A percentile compares a stretch with the other conserved stretches of the same genome.
phyloP scores from a whole-genome alignment of 2,113 vertebrate genomes.

The Oryzias javanicus region DNA sequence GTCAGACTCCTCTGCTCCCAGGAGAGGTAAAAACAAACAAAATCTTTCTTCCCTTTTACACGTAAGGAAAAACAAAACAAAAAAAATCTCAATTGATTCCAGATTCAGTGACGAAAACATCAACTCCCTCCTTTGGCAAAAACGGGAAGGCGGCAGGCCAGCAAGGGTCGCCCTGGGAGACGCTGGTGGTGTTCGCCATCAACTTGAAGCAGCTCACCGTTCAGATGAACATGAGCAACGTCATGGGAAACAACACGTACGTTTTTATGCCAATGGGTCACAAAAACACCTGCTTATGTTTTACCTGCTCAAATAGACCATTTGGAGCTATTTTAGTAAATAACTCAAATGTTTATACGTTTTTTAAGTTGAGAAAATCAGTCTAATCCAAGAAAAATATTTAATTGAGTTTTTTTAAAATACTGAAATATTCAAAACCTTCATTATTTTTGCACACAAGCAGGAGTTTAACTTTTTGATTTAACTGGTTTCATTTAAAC shows the following conservation, averaged over 20 bases:
- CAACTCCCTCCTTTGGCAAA: slow-evolving; percentile 87
- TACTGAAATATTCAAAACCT: too few species aligned
- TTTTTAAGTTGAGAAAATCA: too few species aligned
- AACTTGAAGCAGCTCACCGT: slow-evolving; percentile 96
- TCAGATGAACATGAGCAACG: slow-evolving; percentile 99
- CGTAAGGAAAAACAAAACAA: slow-evolving; percentile 7
- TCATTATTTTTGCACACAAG: too few species aligned
- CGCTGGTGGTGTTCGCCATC: slow-evolving; percentile 96
- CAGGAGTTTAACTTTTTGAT: too few species aligned
- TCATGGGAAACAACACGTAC: slow-evolving; percentile 99
- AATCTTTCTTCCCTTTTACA: slow-evolving; percentile 68
- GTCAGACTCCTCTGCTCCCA: slow-evolving; percentile 92
- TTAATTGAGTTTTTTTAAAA: too few species aligned
- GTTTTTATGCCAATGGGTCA: slow-evolving; percentile 29
- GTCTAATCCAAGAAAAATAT: too few species aligned
- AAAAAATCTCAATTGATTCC: background rate
- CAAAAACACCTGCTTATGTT: too few species aligned
- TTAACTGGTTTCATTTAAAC: too few species aligned
- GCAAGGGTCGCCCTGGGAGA: slow-evolving; percentile 95
- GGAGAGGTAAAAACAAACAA: slow-evolving; percentile 79
- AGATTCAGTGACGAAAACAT: slow-evolving; percentile 92
- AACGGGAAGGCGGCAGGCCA: slow-evolving; percentile 88
- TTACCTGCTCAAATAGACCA: too few species aligned
- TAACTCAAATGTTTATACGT: too few species aligned
- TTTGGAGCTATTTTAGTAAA: too few species aligned